Base-by-base conservation (phyloP, 2,888 invertebrate genomes). In the Drosophila mimetica region DNA sequence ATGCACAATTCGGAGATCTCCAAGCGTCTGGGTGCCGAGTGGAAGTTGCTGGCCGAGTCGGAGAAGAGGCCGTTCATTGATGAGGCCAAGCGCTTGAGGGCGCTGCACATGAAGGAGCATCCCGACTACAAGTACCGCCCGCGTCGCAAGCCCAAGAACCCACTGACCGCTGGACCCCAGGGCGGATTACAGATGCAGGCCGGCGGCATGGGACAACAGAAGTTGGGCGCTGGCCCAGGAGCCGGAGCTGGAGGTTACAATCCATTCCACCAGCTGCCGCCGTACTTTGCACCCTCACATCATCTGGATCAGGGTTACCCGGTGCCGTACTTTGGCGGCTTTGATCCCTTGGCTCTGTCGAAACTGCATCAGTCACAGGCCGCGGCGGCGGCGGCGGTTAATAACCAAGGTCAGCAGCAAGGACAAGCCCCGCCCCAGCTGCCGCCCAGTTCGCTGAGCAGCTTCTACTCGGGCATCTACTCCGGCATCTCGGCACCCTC, bases 31-130 rank as follows among this genome's bases (percentile, higher is more conserved):
- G 98, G 98, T 0, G 97, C 97, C 7, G 97, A 98, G 90, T 98
- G 98, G 98, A 98, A 98, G 91, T 90, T 96, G 73, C 91, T 98
- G 4, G 94, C 96, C 0, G 98, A 98, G 89, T 93, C 94, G 73
- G 97, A 97, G 82, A 98, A 98, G 90, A 93, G 97, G 67, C 98
- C 98, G 1, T 98, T 98, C 92, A 98, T 98, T 80, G 98, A 98
- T 90, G 98, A 98, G 92, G 98, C 98, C 1, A 98, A 98, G 91
- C 93, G 97, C 39, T 92, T 98, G 69, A 93, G 98, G 7, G 96
- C 96, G 0, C 92, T 95, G 88, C 97, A 98, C 93, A 97, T 96
- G 96, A 96, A 96, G 92, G 96, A 97, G 89, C 96, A 97, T 89
- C 97, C 97, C 0, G 96, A 97, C 90, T 97, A 97, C 93, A 97